These are phyloP conservation scores for Iselma pallidipennis DNA, from an alignment of 2,888 invertebrate genomes.

Conservation along the genomic window DNA sequence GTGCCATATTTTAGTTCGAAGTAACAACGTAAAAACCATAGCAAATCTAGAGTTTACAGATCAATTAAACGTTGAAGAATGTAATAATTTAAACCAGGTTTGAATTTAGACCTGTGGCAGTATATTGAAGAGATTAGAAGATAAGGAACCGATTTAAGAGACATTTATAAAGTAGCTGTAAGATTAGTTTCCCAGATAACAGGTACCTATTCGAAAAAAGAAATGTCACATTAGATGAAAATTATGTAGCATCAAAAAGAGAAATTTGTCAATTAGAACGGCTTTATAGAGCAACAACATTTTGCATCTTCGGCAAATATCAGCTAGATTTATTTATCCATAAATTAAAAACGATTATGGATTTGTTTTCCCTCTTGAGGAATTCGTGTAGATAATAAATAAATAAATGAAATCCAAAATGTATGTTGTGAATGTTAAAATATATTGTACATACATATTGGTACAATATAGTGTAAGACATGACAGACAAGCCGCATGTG, in stretches of 20 bases:
- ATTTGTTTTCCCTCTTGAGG: background rate
- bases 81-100: too few species aligned
- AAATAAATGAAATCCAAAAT: constrained; percentile 9
- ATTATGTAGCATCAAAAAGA: background rate
- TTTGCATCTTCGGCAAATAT: background rate
- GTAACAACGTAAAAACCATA: too few species aligned
- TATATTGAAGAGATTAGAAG: too few species aligned
- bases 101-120: too few species aligned
- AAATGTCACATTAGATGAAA: background rate
- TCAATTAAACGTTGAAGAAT: too few species aligned
- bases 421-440: constrained; percentile 21
- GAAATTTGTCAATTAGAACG: background rate
- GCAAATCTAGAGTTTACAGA: too few species aligned
- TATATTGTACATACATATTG: too few species aligned
- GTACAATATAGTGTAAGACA: constrained; percentile 5
- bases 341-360: background rate
- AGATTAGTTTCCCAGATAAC: too few species aligned
- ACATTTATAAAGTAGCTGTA: too few species aligned
- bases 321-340: background rate
- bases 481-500: constrained; percentile 14
- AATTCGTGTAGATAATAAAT: constrained; percentile 1
- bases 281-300: background rate
- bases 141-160: too few species aligned
- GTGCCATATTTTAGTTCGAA: too few species aligned
- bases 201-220: too few species aligned